Conservation (phyloP, 2,113 vertebrate genomes). For the Triplophysa dalaica region DNA sequence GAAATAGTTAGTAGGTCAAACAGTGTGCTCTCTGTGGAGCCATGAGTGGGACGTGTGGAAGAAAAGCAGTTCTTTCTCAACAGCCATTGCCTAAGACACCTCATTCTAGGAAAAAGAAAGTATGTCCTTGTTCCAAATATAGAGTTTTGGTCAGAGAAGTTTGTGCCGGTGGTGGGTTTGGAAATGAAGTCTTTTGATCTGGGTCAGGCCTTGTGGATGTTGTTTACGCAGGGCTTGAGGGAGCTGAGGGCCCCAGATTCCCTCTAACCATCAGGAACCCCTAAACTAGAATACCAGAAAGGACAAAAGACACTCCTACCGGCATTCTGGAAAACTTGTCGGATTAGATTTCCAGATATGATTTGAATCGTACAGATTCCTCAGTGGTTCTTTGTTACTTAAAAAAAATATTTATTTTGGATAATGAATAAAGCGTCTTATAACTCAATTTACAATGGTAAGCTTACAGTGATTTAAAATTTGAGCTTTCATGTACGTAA, state of each 20-base stretch:
- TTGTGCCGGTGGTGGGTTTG: conserved; percentile 74
- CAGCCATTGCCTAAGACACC: conserved; percentile 69
- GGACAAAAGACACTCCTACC: neutral
- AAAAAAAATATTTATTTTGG: too few relatives aligned
- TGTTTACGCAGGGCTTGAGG: conserved; percentile 37
- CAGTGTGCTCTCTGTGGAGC: conserved; percentile 12
- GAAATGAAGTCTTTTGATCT: conserved; percentile 67
- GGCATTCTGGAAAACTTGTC: neutral
- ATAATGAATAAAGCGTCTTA: too few relatives aligned
- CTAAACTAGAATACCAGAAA: conserved; percentile 20
- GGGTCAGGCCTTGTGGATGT: conserved; percentile 28
- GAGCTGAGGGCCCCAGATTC: neutral
- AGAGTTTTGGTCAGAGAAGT: conserved; percentile 64
- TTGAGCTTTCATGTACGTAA: too few relatives aligned
- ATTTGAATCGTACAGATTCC: too few relatives aligned
- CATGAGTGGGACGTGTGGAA: conserved; percentile 23
- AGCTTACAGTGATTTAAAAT: too few relatives aligned
- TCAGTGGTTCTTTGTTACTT: too few relatives aligned
- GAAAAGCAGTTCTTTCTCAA: conserved; percentile 61
- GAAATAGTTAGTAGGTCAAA: conserved; percentile 15
- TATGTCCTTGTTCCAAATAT: conserved; percentile 73
- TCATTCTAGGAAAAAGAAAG: conserved; percentile 72
- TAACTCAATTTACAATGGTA: too few relatives aligned
- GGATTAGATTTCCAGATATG: neutral
- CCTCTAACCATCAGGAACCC: neutral